Base-by-base conservation (phyloP, 2,113 vertebrate species). In the Notothenia coriiceps region DNA sequence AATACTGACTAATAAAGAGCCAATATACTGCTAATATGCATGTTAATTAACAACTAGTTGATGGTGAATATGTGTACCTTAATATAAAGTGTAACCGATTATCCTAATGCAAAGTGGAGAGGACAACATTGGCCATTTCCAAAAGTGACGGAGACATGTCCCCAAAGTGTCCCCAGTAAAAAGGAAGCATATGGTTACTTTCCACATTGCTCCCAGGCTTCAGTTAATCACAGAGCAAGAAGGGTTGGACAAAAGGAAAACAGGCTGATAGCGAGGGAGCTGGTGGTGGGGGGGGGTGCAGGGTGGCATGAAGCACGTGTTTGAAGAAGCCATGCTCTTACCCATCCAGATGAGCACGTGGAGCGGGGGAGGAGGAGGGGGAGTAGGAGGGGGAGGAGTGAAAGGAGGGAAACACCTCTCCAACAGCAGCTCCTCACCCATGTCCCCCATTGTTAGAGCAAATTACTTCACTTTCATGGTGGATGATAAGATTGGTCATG, bases 341-440 rank as follows among this genome's bases (percentile, higher is more conserved):
- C 70, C 80, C 84, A 73, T 80, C 79, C 82, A 90, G 93, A 92
- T 86, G 87, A 93, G 78, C 91, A 92, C 88, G 82, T 91, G 90
- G 70, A 72, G 35, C 14, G 61, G 60, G 74, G 80, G 68, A 20
- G 80, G 68, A 20, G 70, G 59, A 64, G 61, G 68, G n/a, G 80
- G 68, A 20, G 70, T 55, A 64, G 61, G 33, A 25, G 62, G 6
- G 51, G 22, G 52, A 6, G 25, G 77, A 61, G 73, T n/a, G 79
- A 56, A 15, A 84, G 55, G 46, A 80, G 67, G 71, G 76, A 88
- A 84, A 83, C 83, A 87, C 79, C 83, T 83, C 85, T 79, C 82
- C 76, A 72, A 62, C 85, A 80, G 78, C 80, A 82, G 77, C 77
- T 25, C 63, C 47, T 54, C 70, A 63, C 20, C 56, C 84, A 90